Evolutionary conservation across 2,113 vertebrate species (phyloP), one percentile per base, ranked within the genome.

Genomic region (Indicator maculatus): DNA sequence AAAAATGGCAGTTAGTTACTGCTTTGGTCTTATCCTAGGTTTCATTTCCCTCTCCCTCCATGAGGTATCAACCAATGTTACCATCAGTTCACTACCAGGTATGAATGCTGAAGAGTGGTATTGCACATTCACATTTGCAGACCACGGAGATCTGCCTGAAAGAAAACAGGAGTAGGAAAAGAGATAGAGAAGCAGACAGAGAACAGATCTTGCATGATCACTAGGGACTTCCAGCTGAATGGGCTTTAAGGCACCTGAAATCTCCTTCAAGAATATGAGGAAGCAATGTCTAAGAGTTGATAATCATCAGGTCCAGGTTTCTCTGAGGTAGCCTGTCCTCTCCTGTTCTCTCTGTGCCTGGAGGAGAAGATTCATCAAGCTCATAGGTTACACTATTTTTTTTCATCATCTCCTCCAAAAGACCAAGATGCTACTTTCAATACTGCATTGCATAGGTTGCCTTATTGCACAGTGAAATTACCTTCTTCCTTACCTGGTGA

Each of bases 11-110:
- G 19, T 2, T 16, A 41, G 18, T 69, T 13, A 30, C 4, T 30
- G 16, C 13, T 61, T 53, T 33, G 3, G 6, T 33, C 12, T 60
- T 12, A 65, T n/a, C 16, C 31, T 33, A 33, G 8, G 23, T 64
- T 84, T 85, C 9, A 21, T 31, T 10, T 21, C 21, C 19, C 8
- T 72, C 53, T 50, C 5, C 6, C 6, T 14, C 36, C 36, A 36
- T 36, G 36, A 11, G 50, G 50, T 52, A 56, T 8, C 55, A 56
- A 28, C 15, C 16, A 17, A 56, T 56, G 28, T 24, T 52, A 52
- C 11, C 23, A 52, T 52, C 50, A 52, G 50, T 52, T 24, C 12
- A 11, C 21, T 52, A 36, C 4, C 0, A 0, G 8, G 14, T 16
- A 36, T 13, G 5, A 33, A 23, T 10, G 3, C 19, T 77, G 27